These are phyloP conservation scores for Anoplophora glabripennis DNA, from an alignment of 1,140 invertebrate genomes.

Conservation along the genomic window DNA sequence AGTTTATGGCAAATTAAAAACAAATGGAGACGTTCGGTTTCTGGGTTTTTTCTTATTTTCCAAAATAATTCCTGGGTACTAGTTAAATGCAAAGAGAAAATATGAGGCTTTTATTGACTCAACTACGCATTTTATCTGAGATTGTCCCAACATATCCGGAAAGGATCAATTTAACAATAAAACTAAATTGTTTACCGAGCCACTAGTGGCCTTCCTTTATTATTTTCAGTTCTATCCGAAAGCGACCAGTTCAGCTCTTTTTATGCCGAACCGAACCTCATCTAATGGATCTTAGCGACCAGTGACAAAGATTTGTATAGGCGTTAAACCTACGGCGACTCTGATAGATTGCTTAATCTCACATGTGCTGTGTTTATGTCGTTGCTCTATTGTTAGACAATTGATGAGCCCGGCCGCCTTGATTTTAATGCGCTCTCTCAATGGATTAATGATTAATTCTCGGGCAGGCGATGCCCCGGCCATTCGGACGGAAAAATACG, in stretches of 20 bases:
- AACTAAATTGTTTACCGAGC: too few species aligned
- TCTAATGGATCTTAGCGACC: constrained; percentile 17
- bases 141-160: too few species aligned
- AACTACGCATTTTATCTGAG: too few species aligned
- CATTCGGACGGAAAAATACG: neutral
- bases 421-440: constrained; percentile 31
- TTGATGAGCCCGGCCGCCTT: constrained; percentile 34
- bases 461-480: neutral
- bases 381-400: constrained; percentile 33
- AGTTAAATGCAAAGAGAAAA: too few species aligned
- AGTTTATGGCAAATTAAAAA: too few species aligned
- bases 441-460: constrained; percentile 33
- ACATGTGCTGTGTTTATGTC: constrained; percentile 32
- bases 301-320: constrained; percentile 22
- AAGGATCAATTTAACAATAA: too few species aligned
- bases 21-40: too few species aligned
- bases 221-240: constrained; percentile 13
- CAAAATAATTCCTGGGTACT: too few species aligned
- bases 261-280: neutral
- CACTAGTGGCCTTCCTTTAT: neutral
- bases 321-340: constrained; percentile 21
- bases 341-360: constrained; percentile 33
- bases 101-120: too few species aligned
- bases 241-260: constrained; percentile 11
- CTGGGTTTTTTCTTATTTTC: too few species aligned